These are phyloP conservation scores for Nematostella vectensis DNA, from an alignment of 92 coral and sea anemone species.

Conservation along the genomic window DNA sequence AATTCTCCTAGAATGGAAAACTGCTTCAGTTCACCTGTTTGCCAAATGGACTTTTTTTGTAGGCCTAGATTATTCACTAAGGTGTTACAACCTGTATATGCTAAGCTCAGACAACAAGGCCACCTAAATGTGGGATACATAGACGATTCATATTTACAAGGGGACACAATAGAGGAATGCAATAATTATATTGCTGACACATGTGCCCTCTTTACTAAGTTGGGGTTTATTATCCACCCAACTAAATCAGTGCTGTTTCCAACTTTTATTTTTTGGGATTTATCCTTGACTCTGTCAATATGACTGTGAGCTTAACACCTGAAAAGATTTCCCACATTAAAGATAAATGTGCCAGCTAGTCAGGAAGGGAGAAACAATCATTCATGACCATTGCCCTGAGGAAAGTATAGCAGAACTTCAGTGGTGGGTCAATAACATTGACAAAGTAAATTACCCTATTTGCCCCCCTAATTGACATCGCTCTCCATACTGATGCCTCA, in stretches of 20 bases:
- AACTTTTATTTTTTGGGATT: background rate
- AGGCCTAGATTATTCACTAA: constrained; percentile 17
- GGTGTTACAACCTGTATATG: constrained; percentile 15
- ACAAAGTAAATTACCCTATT: constrained; percentile 8
- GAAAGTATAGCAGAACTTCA: constrained; percentile 3
- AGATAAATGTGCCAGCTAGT: constrained; percentile 1
- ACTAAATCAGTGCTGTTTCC: constrained; percentile 3
- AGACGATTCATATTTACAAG: constrained; percentile 10
- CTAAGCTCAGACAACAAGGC: constrained; percentile 11
- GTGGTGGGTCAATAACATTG: constrained; percentile 14
- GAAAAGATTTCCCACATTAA: background rate
- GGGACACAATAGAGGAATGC: constrained; percentile 1
- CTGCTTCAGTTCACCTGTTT: constrained; percentile 19
- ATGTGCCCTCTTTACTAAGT: background rate
- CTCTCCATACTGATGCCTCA: constrained; percentile 24
- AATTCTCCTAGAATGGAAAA: constrained; percentile 14
- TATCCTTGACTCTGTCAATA: background rate
- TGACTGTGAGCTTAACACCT: background rate
- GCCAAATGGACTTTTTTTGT: constrained; percentile 20
- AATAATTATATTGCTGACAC: background rate
- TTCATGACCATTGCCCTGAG: constrained; percentile 20
- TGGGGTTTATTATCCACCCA: constrained; percentile 12
- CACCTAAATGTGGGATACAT: constrained; percentile 25
- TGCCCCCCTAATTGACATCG: constrained; percentile 9
- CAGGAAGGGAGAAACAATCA: constrained; percentile 3